Evolutionary conservation across 1,140 invertebrate genomes (phyloP).

Genomic region (Zophobas morio): DNA sequence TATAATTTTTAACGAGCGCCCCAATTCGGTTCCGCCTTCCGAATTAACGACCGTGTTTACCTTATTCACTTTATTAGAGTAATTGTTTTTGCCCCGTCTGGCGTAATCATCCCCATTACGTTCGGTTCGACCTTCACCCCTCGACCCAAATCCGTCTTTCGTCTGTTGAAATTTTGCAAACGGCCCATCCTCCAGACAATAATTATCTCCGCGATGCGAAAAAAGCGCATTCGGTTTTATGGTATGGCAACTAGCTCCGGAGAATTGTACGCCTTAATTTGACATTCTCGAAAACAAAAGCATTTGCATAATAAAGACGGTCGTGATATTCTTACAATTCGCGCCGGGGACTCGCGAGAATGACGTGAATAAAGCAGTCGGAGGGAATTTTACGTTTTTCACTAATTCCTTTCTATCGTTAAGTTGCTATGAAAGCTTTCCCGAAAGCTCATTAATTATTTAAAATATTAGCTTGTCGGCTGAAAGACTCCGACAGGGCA

Average conservation of each 20-base stretch:
- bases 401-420: conserved; percentile 43
- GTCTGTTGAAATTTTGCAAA: conserved; percentile 5
- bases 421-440: conserved; percentile 24
- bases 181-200: conserved; percentile 5
- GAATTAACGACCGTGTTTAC: conserved; percentile 21
- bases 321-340: conserved; percentile 41
- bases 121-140: neutral
- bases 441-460: conserved; percentile 38
- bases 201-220: conserved; percentile 20
- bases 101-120: conserved; percentile 24
- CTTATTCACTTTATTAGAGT: conserved; percentile 21
- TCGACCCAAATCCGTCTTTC: neutral
- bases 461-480: conserved; percentile 35
- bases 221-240: conserved; percentile 32
- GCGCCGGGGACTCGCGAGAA: conserved; percentile 15
- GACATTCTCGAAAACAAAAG: conserved; percentile 42
- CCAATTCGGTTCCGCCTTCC: neutral
- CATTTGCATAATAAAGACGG: conserved; percentile 40
- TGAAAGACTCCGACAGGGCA: neutral
- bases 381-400: conserved; percentile 33
- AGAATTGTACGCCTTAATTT: conserved; percentile 36
- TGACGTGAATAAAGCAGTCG: conserved; percentile 36
- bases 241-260: conserved; percentile 34
- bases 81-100: conserved; percentile 19
- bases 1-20: too few relatives aligned